Base-by-base conservation (phyloP, 2,888 invertebrate genomes). In the Idaea aversata region DNA sequence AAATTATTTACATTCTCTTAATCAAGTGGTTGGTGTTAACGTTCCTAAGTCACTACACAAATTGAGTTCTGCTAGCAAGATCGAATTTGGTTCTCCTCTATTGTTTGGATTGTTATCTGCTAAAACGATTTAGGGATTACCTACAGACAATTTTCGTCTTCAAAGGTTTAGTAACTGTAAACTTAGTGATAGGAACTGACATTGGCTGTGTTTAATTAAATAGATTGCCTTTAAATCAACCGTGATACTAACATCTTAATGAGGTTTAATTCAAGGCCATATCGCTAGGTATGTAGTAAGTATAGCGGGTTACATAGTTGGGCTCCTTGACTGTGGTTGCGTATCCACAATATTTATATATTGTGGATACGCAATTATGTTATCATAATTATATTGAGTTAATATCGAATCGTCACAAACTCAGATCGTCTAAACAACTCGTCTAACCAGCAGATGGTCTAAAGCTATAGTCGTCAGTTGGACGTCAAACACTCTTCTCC, bases 1-100 rank as follows among this genome's bases (percentile, higher is more conserved):
- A 78, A 80, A 81, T 81, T 77, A 81, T 79, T 79, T 78, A 80
- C 77, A 77, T 78, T 81, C 74, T 73, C 78, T 75, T 79, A 78
- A 80, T 81, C 72, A 80, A 80, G 77, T 75, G 77, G 75, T 72
- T 72, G 70, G 70, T 72, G 70, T 67, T 68, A 72, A 73, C 74
- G 68, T 72, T 72, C 65, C 70, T 67, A 70, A 78, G 72, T 67
- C 70, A 71, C 67, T 73, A 64, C 67, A 69, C 72, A 80, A 78
- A 82, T 82, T 77, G 75, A 78, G 75, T 75, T 73, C 62, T 66
- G 61, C 65, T 69, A 64, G 61, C 67, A 63, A 65, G 65, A 67
- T 70, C 65, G 68, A 67, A 65, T 70, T 67, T 64, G 67, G 70
- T 66, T 67, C 63, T 59, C 61, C 61, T 63, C 64, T 61, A 64